Evolutionary conservation across 2,113 vertebrate genomes (phyloP), one percentile per base, ranked within the genome.

Genomic region (Dicaeum eximium): DNA sequence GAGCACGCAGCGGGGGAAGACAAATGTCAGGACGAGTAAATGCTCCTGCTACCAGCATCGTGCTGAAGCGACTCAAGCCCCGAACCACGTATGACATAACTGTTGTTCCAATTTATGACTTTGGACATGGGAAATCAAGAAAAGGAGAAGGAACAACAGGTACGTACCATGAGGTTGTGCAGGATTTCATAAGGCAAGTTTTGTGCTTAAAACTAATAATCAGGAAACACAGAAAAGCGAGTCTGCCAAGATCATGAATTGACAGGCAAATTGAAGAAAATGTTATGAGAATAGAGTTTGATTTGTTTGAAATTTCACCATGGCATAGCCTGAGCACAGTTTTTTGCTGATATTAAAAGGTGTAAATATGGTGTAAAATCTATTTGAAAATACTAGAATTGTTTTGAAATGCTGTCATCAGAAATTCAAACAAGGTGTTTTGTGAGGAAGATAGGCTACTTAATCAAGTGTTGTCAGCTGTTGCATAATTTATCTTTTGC

Each of bases 131-230:
- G 95, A 99, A 99, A 98, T 97, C 98, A 96, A 99, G 99, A 97
- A 98, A 99, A 98, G 99, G 99, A 97, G 98, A 98, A 97, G 99
- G 99, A 98, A 99, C 98, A 75, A 99, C 99, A 99, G 98, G 99
- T 99, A 98, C 93, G 98, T 97, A 57, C 60, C 38, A 40, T 27
- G 33, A 44, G 8, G 14, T 47, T 47, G 16, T 20, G 56, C 3
- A 23, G 24, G 35, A 79, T 72, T 95, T 80, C 27, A 62, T 51
- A 47, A 40, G 48, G 47, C 25, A 65, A 50, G 20, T 38, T 75
- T 79, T 70, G 24, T 62, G 27, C 30, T 73, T 87, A 61, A 64
- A 78, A 44, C 24, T 66, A 51, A 11, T 62, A 31, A 38, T 15
- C 11, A 16, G 5, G 19, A n/a, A 42, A 62, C 1, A 2, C 5